Percentiles rank a stretch among this genome's conserved stretches.
phyloP scores from a whole-genome alignment of 2,797 vertebrate genomes.

The Echeneis naucrates region DNA sequence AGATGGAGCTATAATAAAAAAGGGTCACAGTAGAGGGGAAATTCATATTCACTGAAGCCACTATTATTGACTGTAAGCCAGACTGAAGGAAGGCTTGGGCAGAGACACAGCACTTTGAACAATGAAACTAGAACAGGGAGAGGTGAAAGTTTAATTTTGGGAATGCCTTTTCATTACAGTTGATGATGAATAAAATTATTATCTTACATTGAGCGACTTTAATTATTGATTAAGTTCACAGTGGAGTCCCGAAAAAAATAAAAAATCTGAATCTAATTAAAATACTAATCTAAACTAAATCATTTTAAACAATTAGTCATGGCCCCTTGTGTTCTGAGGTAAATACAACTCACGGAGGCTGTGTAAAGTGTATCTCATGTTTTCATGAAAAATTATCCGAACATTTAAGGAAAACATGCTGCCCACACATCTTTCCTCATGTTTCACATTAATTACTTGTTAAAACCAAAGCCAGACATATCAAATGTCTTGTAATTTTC shows the following conservation, averaged over 20 bases:
- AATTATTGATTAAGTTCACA: slow-evolving; percentile 28
- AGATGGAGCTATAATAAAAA: slow-evolving; percentile 48
- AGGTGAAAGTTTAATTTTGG: background rate
- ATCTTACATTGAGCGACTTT: background rate
- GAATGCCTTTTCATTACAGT: slow-evolving; percentile 2
- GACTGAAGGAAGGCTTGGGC: background rate
- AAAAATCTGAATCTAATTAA: slow-evolving; percentile 9
- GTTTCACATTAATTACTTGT: slow-evolving; percentile 48
- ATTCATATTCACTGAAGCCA: slow-evolving; percentile 38
- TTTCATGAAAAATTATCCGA: slow-evolving; percentile 48
- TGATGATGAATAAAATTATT: slow-evolving; percentile 1
- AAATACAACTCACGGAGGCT: slow-evolving; percentile 21
- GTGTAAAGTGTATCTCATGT: slow-evolving; percentile 26
- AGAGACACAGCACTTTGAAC: slow-evolving; percentile 26
- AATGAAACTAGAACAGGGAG: slow-evolving; percentile 26
- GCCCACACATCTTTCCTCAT: slow-evolving; percentile 54
- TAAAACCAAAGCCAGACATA: slow-evolving; percentile 60
- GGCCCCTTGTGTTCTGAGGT: slow-evolving; percentile 14
- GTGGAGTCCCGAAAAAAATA: background rate
- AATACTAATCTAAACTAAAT: slow-evolving; percentile 8
- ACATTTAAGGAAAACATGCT: slow-evolving; percentile 32
- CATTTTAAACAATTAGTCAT: slow-evolving; percentile 31
- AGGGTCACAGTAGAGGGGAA: slow-evolving; percentile 33
- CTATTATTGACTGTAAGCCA: slow-evolving; percentile 44
- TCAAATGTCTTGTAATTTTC: slow-evolving; percentile 66